Percentiles rank a stretch among this genome's conserved stretches.
These are phyloP conservation scores for Ameiurus melas DNA, from an alignment of 2,113 vertebrate genomes.

Conservation along the genomic window DNA sequence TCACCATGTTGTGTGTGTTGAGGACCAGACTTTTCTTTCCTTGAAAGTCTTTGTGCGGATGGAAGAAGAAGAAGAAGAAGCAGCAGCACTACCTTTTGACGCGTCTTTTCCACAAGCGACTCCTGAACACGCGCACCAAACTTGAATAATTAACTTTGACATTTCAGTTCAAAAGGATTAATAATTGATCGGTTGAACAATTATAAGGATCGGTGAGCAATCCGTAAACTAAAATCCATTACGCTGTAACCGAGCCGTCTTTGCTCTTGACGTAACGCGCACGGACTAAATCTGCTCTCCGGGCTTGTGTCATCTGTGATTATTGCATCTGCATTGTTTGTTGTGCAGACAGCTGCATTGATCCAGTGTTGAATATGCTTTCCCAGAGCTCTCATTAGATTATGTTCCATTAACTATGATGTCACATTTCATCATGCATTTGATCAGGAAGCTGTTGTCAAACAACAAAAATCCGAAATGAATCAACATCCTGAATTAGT, in stretches of 20 bases:
- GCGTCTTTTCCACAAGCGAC: background rate
- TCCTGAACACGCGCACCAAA: background rate
- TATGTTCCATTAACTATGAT: slow-evolving; percentile 18
- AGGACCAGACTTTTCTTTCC: background rate
- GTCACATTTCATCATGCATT: slow-evolving; percentile 17
- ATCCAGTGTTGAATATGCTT: slow-evolving; percentile 26
- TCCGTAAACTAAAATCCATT: background rate
- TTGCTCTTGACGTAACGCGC: background rate
- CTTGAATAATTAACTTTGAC: background rate
- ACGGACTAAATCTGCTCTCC: background rate
- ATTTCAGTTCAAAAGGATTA: background rate
- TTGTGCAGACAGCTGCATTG: slow-evolving; percentile 10
- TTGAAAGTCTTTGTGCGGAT: background rate
- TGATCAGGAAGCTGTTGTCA: slow-evolving; percentile 5
- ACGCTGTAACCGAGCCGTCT: background rate
- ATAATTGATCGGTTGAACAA: background rate
- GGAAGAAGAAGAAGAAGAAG: too few relatives aligned
- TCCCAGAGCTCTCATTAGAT: slow-evolving; percentile 35
- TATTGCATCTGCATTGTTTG: slow-evolving; percentile 2
- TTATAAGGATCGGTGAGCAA: background rate
- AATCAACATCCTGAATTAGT: background rate
- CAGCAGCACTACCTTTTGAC: too few relatives aligned
- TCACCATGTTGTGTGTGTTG: background rate
- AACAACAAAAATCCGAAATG: background rate
- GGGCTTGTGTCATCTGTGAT: slow-evolving; percentile 12